Conservation (phyloP, 2,797 vertebrate species). For the Trachops cirrhosus region DNA sequence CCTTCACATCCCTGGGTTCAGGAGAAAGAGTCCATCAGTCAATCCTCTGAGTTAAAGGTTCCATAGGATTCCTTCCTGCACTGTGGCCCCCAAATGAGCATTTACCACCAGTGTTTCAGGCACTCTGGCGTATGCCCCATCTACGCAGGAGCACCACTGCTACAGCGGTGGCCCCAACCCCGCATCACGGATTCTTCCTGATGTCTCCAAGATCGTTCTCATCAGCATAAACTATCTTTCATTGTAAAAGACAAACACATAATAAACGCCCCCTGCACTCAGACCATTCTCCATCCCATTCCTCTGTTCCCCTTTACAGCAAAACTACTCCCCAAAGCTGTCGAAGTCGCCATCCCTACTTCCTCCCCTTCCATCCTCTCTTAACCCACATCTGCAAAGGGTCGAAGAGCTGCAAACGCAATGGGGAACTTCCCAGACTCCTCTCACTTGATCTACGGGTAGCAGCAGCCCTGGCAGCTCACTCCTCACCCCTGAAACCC, state of each 20-base stretch:
- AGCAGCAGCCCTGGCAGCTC: rapidly evolving
- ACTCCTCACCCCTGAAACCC: background rate
- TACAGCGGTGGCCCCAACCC: no score
- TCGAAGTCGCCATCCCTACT: background rate
- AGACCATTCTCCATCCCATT: background rate
- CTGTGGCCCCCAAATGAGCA: background rate
- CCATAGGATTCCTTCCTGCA: background rate
- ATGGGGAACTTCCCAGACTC: background rate
- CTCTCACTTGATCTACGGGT: background rate
- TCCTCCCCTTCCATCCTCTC: background rate
- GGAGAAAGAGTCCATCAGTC: background rate
- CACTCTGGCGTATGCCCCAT: background rate
- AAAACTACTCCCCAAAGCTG: background rate
- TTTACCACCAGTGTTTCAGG: background rate
- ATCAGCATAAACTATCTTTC: background rate
- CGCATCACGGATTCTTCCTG: background rate
- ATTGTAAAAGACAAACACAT: background rate
- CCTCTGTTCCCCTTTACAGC: background rate
- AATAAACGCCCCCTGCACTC: background rate
- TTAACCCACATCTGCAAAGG: background rate
- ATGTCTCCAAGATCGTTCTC: background rate
- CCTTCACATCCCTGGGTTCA: background rate
- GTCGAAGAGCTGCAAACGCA: background rate
- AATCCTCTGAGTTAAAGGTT: background rate
- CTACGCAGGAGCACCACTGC: background rate